Evolutionary conservation across 2,797 vertebrate species (phyloP).

Genomic region (Danio tinwini): DNA sequence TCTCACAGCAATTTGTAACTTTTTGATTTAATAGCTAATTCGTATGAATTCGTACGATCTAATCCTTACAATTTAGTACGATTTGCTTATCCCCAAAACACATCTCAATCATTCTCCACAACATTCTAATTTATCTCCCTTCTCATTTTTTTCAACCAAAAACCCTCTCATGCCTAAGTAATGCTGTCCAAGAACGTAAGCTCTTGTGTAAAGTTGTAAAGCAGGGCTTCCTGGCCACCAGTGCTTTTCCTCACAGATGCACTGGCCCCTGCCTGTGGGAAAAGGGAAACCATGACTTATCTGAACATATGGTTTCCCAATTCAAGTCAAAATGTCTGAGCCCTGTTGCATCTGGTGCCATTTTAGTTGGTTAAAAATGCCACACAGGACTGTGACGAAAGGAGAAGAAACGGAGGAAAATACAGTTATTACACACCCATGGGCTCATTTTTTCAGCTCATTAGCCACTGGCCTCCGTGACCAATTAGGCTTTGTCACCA

Average conservation of each 20-base stretch:
- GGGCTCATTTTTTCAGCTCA: slow-evolving; percentile 93
- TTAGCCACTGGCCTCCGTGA: slow-evolving; percentile 98
- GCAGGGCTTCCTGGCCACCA: slow-evolving; percentile 69
- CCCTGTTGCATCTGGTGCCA: slow-evolving; percentile 93
- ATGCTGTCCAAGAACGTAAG: neutral
- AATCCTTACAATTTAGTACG: too few relatives aligned
- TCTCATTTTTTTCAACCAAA: neutral
- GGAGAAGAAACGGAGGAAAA: slow-evolving; percentile 91
- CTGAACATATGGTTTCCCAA: slow-evolving; percentile 93
- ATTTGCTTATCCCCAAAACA: neutral
- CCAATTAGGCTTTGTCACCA: slow-evolving; percentile 97
- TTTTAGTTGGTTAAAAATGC: slow-evolving; percentile 92
- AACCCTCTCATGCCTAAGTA: slow-evolving; percentile 27
- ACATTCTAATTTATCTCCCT: slow-evolving; percentile 14
- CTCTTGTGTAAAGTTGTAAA: slow-evolving; percentile 66
- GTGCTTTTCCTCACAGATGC: slow-evolving; percentile 80
- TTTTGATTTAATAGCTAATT: too few relatives aligned
- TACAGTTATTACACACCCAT: slow-evolving; percentile 97
- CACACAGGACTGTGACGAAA: slow-evolving; percentile 99
- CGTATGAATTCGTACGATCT: too few relatives aligned
- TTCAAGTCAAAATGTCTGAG: slow-evolving; percentile 92
- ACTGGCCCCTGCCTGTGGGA: slow-evolving; percentile 86
- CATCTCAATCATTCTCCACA: slow-evolving; percentile 28
- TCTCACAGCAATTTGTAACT: too few relatives aligned
- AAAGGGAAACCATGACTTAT: slow-evolving; percentile 92